Conservation (phyloP, 2,113 vertebrate genomes). For the Chaetodon trifascialis region DNA sequence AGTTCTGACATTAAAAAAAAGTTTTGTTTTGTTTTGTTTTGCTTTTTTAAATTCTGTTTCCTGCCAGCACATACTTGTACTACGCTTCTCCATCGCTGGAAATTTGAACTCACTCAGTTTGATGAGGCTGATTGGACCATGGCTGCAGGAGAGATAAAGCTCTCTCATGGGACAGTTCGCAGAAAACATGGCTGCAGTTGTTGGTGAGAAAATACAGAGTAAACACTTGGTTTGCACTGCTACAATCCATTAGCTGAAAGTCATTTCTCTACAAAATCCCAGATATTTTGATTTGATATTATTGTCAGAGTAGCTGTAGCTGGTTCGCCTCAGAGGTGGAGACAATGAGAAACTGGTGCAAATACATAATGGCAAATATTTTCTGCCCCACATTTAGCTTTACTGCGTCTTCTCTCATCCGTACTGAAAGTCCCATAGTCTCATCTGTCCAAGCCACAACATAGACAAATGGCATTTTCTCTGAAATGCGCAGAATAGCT, state of each 20-base stretch:
- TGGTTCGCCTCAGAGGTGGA: background rate
- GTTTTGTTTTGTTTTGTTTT: background rate
- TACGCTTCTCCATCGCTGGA: background rate
- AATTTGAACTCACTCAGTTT: background rate
- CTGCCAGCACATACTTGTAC: background rate
- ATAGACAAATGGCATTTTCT: background rate
- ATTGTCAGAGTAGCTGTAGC: too few relatives aligned
- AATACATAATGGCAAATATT: background rate
- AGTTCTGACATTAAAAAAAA: background rate
- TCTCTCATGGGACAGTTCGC: background rate
- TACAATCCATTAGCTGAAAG: background rate
- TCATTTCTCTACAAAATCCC: background rate
- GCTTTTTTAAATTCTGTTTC: background rate
- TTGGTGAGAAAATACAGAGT: background rate
- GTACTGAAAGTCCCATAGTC: background rate
- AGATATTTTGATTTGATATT: background rate
- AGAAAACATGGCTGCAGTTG: background rate
- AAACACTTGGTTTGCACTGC: background rate
- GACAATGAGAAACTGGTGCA: background rate
- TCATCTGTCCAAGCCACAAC: background rate
- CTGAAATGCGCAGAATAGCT: background rate
- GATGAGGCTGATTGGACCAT: background rate
- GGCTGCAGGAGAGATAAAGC: background rate
- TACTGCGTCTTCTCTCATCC: background rate
- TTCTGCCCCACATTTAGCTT: background rate